A percentile compares a stretch with the other conserved stretches of the same genome.
Evolutionary conservation across 2,113 vertebrate genomes (phyloP).

Genomic region (Myrmecobius fasciatus): DNA sequence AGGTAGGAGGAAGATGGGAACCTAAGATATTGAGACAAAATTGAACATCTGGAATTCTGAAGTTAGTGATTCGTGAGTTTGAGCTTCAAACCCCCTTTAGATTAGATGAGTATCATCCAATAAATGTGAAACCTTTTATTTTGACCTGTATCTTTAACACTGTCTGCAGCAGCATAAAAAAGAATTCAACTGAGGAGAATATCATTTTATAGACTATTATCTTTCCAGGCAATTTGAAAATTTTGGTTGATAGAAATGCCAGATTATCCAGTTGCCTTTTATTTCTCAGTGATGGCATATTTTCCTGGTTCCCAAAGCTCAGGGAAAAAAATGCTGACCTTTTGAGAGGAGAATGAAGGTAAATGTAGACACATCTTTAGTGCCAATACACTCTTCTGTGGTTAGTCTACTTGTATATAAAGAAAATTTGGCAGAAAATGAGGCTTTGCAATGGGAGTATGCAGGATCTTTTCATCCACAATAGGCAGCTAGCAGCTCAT

Average conservation of each 20-base stretch:
- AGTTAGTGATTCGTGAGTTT: neutral
- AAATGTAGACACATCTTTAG: neutral
- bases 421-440: slow-evolving; percentile 70
- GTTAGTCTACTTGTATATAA: slow-evolving; percentile 57
- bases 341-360: neutral
- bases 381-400: neutral
- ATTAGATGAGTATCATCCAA: neutral
- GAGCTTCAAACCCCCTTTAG: neutral
- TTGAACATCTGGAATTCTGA: neutral
- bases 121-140: neutral
- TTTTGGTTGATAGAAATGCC: slow-evolving; percentile 54
- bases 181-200: slow-evolving; percentile 10
- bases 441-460: slow-evolving; percentile 65
- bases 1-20: neutral
- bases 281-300: slow-evolving; percentile 16
- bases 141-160: neutral
- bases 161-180: neutral
- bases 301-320: slow-evolving; percentile 17
- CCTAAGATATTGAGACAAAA: neutral
- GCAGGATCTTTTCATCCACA: slow-evolving; percentile 66
- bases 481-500: slow-evolving; percentile 62
- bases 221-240: slow-evolving; percentile 50
- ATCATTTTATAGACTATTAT: slow-evolving; percentile 35
- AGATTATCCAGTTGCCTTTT: slow-evolving; percentile 15
- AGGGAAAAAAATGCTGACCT: neutral